A percentile compares a stretch with the other conserved stretches of the same genome.
Conservation (phyloP, 1,140 invertebrate genomes). For the Heliothis virescens region DNA sequence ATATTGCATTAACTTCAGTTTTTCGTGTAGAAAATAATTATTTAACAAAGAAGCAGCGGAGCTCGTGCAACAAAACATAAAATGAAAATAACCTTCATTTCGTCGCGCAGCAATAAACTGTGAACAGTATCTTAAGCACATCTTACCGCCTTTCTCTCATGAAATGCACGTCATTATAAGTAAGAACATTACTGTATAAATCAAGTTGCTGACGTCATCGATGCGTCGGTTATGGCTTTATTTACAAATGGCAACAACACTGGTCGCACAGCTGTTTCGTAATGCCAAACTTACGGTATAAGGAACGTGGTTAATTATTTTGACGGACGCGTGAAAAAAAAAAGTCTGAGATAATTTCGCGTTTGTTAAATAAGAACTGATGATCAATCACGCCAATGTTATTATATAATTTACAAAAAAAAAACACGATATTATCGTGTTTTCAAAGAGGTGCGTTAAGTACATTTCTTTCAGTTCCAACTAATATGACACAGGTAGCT, state of each 20-base stretch:
- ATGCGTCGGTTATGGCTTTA: conserved; percentile 3
- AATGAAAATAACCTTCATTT: conserved; percentile 5
- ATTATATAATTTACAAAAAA: too few relatives aligned
- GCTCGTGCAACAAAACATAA: background rate
- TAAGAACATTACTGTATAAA: conserved; percentile 21
- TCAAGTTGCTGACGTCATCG: conserved; percentile 38
- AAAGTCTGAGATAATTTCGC: background rate
- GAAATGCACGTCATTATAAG: conserved; percentile 12
- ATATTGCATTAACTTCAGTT: too few relatives aligned
- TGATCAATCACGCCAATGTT: background rate
- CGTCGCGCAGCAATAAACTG: background rate
- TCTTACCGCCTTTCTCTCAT: conserved; percentile 10
- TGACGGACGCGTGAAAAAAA: background rate
- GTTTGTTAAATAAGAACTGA: background rate
- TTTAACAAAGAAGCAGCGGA: too few relatives aligned
- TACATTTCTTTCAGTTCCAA: conserved; percentile 13
- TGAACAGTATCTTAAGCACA: conserved; percentile 11
- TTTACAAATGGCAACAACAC: conserved; percentile 11
- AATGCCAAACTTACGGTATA: conserved; percentile 3
- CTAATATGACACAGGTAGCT: conserved; percentile 14
- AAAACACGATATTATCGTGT: background rate
- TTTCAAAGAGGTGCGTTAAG: background rate
- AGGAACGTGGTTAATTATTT: background rate
- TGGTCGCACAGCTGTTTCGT: conserved; percentile 29
- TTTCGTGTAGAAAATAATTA: too few relatives aligned